Percentiles rank a stretch among this genome's conserved stretches.
phyloP scores from a whole-genome alignment of 2,797 vertebrate genomes.

The Parauchenoglanis punctatus region DNA sequence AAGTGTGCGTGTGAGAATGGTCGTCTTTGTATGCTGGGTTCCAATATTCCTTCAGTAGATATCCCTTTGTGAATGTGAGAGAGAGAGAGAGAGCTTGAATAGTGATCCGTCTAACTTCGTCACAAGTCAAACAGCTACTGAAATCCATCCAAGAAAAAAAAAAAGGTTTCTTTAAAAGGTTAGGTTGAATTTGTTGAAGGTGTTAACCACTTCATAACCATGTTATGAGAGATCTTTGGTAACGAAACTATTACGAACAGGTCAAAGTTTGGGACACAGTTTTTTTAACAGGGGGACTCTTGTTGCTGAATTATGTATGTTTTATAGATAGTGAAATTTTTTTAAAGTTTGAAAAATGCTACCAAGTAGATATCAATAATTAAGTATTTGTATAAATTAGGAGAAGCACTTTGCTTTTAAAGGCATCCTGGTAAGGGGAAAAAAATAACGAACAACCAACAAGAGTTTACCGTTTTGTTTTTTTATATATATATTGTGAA shows the following conservation, averaged over 20 bases:
- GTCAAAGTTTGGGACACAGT: not conserved
- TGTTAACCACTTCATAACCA: slow-evolving; percentile 15
- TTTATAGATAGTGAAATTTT: not conserved
- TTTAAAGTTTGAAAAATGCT: slow-evolving; percentile 19
- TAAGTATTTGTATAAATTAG: slow-evolving; percentile 40
- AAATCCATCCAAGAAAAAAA: slow-evolving; percentile 44
- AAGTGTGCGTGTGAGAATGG: slow-evolving; percentile 67
- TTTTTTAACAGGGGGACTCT: slow-evolving; percentile 19
- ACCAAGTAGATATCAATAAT: slow-evolving; percentile 9
- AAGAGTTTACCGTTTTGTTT: slow-evolving; percentile 5
- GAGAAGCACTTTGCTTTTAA: slow-evolving; percentile 55
- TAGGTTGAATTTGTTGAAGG: slow-evolving; percentile 24
- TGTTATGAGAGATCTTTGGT: not conserved
- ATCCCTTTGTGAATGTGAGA: slow-evolving; percentile 64
- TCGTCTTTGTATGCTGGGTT: slow-evolving; percentile 66
- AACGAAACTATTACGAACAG: not conserved
- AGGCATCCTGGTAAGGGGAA: not conserved
- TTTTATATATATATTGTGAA: not conserved
- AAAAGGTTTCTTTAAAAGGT: slow-evolving; percentile 17
- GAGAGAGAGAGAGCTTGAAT: slow-evolving; percentile 20
- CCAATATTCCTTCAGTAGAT: slow-evolving; percentile 54
- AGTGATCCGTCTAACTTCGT: slow-evolving; percentile 36
- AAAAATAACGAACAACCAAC: slow-evolving; percentile 2
- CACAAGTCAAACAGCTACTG: slow-evolving; percentile 39
- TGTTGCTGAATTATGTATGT: not conserved